Evolutionary conservation across 1,140 invertebrate species (phyloP).

Genomic region (Calliphora vicina): DNA sequence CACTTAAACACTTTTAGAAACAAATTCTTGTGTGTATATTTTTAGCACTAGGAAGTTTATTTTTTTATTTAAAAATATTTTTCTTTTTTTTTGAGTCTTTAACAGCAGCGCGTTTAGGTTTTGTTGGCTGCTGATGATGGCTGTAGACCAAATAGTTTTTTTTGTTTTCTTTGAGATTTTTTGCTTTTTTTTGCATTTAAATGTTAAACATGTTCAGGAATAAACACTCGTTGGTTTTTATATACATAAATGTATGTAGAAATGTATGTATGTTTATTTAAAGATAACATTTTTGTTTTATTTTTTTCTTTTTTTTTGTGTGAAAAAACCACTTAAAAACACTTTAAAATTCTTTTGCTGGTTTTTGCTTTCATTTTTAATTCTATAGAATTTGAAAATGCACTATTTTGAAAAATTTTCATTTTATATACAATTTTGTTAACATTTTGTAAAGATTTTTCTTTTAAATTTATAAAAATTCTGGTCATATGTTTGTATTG

Average conservation of each 20-base stretch:
- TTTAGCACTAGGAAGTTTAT: slow-evolving; percentile 13
- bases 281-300: neutral
- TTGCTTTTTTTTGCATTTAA: neutral
- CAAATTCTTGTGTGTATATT: neutral
- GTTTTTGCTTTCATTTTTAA: neutral
- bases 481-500: too few relatives aligned
- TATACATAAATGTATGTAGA: neutral
- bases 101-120: neutral
- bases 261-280: neutral
- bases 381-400: neutral
- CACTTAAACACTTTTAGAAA: neutral
- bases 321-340: neutral
- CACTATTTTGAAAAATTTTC: neutral
- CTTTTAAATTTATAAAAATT: neutral
- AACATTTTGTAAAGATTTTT: neutral
- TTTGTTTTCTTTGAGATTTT: neutral
- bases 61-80: neutral
- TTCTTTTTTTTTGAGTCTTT: neutral
- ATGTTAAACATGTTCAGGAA: neutral
- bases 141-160: neutral
- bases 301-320: neutral
- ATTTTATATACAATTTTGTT: neutral
- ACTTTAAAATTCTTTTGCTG: neutral
- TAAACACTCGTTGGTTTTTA: neutral
- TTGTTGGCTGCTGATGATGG: neutral